Evolutionary conservation across 2,797 vertebrate genomes (phyloP), one percentile per base, ranked within the genome.

Genomic region (Spinibarbus caldwelli): DNA sequence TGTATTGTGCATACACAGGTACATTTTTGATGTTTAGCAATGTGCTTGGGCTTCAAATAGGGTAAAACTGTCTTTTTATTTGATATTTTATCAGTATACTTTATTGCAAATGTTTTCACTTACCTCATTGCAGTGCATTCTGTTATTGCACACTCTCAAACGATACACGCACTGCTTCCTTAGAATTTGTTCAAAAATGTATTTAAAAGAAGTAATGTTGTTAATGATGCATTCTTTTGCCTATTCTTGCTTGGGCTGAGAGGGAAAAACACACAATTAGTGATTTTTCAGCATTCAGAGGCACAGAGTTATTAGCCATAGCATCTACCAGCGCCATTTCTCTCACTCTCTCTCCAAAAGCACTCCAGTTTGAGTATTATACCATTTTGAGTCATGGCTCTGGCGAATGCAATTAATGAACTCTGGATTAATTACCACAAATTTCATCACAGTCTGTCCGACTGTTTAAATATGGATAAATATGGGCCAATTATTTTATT

Each of bases 391-490:
- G 77, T 66, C 68, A 80, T 73, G 54, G 64, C 75, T 70, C 38
- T 70, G 49, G 83, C 75, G 45, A 84, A 84, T 72, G 77, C 77
- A 66, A 85, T 85, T 72, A 85, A 79, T 85, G 84, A 80, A 79
- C 68, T 79, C 43, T 72, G 77, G 54, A 85, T 80, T 72, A 80
- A 85, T 80, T 72, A 85, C 77, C 52, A 52, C 54, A 73, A 72
- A 80, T 85, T 80, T 73, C 54, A 64, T 71, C 66, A 85, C 77
- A 64, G 77, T 80, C 75, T 84, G 82, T 78, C 83, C n/a, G 23
- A 66, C 68, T 85, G 77, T 85, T 85, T 80, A 85, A 84, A 84
- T 85, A 80, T 62, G 43, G 57, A 85, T 80, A 72, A 79, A 80
- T 79, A 72, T 17, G 15, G 83, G 38, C 76, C 83, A 79, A 78